phyloP scores from a whole-genome alignment of 2,113 vertebrate species.

The Silurus glanis region DNA sequence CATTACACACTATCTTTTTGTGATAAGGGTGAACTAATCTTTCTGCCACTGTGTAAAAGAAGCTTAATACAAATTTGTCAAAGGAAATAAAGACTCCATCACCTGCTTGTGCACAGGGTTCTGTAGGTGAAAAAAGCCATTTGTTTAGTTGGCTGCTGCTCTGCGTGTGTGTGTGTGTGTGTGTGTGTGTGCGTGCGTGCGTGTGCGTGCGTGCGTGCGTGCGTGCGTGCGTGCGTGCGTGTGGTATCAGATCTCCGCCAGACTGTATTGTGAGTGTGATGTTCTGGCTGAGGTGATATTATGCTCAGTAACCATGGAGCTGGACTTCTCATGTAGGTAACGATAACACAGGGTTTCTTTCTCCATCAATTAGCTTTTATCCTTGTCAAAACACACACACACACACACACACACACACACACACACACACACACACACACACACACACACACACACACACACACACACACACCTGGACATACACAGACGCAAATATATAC shows the following conservation, averaged over 20 bases:
- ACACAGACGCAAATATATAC: not conserved
- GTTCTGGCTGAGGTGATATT: constrained; percentile 56
- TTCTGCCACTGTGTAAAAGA: constrained; percentile 77
- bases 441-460: not conserved
- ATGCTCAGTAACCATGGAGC: constrained; percentile 68
- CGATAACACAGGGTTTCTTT: constrained; percentile 43
- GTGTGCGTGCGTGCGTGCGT: constrained; percentile 37
- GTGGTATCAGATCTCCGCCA: constrained; percentile 59
- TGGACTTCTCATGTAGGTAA: constrained; percentile 54
- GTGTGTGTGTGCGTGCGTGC: constrained; percentile 29
- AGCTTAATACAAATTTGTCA: constrained; percentile 91
- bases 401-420: not conserved
- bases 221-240: constrained; percentile 19
- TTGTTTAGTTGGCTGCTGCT: constrained; percentile 21
- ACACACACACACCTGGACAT: not conserved
- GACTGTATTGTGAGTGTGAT: constrained; percentile 48
- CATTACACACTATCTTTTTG: not conserved
- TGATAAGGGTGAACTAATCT: constrained; percentile 70
- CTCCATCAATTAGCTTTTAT: constrained; percentile 28
- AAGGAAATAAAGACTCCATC: constrained; percentile 90
- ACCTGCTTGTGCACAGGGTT: constrained; percentile 88
- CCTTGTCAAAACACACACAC: not conserved
- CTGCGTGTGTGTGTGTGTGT: constrained; percentile 19
- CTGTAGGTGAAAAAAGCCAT: constrained; percentile 74
- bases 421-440: constrained; percentile 4